phyloP scores from a whole-genome alignment of 2,113 vertebrate species.

The Brachypteracias leptosomus region DNA sequence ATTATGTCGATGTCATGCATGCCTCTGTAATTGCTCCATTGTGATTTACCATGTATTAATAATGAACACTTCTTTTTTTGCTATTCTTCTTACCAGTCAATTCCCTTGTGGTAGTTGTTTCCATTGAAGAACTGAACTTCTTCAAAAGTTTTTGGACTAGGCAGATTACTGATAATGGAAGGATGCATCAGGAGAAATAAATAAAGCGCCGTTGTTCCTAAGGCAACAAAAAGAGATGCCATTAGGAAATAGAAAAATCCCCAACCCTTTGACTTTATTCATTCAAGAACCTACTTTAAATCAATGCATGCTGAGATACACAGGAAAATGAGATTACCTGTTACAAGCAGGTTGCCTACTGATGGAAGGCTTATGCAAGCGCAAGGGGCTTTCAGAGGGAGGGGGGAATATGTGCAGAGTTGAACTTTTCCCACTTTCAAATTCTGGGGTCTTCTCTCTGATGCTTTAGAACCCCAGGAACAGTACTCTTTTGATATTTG shows the following conservation, averaged over 20 bases:
- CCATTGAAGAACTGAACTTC: slow-evolving; percentile 99
- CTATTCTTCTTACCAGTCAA: slow-evolving; percentile 89
- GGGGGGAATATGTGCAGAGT: rapidly evolving
- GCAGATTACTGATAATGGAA: slow-evolving; percentile 94
- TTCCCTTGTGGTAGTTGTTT: slow-evolving; percentile 98
- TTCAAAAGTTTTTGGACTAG: slow-evolving; percentile 93
- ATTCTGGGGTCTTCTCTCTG: background rate
- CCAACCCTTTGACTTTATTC: background rate
- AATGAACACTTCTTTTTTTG: background rate
- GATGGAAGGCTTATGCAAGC: background rate
- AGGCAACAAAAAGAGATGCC: slow-evolving; percentile 5
- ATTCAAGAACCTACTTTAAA: background rate
- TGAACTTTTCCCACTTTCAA: background rate
- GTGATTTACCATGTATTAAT: slow-evolving; percentile 26
- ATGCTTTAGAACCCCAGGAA: background rate
- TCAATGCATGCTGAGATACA: background rate
- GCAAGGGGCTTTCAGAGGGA: background rate
- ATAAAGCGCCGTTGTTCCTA: slow-evolving; percentile 97
- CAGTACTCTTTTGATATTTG: background rate
- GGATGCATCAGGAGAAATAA: slow-evolving; percentile 98
- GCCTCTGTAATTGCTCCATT: slow-evolving; percentile 42
- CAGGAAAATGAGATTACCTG: background rate
- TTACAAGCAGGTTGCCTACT: background rate
- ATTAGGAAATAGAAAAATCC: background rate
- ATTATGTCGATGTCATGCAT: slow-evolving; percentile 29